Evolutionary conservation across 2,113 vertebrate genomes (phyloP), one percentile per base, ranked within the genome.

Genomic region (Speoplatyrhinus poulsoni): DNA sequence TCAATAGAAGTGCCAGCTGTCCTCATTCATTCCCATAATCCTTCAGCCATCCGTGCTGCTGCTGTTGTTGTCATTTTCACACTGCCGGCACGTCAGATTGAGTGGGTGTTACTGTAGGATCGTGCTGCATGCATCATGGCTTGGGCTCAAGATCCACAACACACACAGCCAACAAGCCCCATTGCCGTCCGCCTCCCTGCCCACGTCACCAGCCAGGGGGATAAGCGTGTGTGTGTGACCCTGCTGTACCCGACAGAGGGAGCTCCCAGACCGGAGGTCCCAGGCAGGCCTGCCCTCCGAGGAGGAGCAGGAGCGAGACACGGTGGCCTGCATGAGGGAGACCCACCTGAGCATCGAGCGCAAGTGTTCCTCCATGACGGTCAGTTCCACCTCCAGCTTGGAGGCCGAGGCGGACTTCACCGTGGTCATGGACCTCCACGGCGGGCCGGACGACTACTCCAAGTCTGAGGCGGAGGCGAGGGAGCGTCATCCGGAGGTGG

Each of bases 351-450:
- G 95, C 84, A 98, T 98, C 0, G 97, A 98, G 78, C 95, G 96
- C 67, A 98, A 97, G 86, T 98, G 95, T 88, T 98, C 96, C 86
- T 98, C 95, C 91, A 97, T 98, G 92, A 98, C 95, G 0, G 96
- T 98, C 89, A 98, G 96, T 89, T 98, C 96, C 56, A 98, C 97
- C 0, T 98, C 96, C 82, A 97, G 96, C 88, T 91, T 97, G 70
- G 96, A 98, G 80, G 96, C 96, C 0, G 96, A 98, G 85, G 96
- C 96, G 54, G 96, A 98, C 91, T 97, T 98, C 92, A 96, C 95
- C 0, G 92, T 95, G 66, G 92, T 97, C 0, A 94, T 95, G 0
- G 96, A 99, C 87, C 95, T 95, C 82, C 95, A 96, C 0, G 86
- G 92, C 0, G 95, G 94, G 47, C 77, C 90, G 26, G 96, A 98